Percentiles rank a stretch among this genome's conserved stretches.
phyloP scores from a whole-genome alignment of 2,113 vertebrate genomes.

The Muntiacus muntjak region DNA sequence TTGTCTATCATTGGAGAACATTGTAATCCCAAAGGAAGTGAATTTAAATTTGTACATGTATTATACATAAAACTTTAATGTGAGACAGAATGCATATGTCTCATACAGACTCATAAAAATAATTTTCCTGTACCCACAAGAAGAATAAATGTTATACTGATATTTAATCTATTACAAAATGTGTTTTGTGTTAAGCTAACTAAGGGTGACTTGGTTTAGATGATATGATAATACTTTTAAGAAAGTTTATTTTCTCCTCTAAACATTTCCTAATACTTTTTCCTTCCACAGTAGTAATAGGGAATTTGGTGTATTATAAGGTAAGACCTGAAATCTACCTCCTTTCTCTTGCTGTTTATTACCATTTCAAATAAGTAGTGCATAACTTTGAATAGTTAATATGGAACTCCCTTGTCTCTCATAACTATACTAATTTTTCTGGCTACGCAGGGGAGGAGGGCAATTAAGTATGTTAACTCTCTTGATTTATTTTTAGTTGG shows the following conservation, averaged over 20 bases:
- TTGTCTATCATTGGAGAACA: conserved; percentile 1
- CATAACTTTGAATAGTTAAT: background rate
- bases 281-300: background rate
- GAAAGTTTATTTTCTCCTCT: background rate
- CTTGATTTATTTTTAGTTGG: background rate
- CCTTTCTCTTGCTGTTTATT: background rate
- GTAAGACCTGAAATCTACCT: background rate
- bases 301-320: background rate
- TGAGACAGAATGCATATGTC: background rate
- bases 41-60: background rate
- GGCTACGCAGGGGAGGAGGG: background rate
- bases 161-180: background rate
- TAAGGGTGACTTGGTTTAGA: background rate
- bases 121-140: background rate
- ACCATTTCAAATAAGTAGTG: background rate
- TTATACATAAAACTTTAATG: background rate
- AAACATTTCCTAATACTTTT: background rate
- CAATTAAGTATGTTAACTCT: background rate
- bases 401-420: background rate
- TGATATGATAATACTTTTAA: background rate
- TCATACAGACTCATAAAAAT: background rate
- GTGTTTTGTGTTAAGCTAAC: background rate
- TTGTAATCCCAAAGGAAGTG: background rate
- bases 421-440: background rate
- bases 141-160: background rate